A percentile compares a stretch with the other conserved stretches of the same genome.
Evolutionary conservation across 2,113 vertebrate species (phyloP).

Genomic region (Equus quagga): DNA sequence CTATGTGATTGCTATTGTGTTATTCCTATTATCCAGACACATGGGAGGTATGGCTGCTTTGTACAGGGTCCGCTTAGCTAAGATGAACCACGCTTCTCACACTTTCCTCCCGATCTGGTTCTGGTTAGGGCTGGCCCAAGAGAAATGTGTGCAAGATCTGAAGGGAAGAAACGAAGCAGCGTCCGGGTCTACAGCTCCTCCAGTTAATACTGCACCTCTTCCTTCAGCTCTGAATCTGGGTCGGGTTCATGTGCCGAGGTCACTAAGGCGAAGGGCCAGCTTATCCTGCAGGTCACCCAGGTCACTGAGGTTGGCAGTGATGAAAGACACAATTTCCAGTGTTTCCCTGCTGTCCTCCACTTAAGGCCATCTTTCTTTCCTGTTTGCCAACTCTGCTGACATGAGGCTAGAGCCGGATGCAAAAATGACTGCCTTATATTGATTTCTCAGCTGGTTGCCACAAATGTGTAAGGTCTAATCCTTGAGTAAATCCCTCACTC

Average conservation of each 20-base stretch:
- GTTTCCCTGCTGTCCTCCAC: not conserved
- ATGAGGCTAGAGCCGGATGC: not conserved
- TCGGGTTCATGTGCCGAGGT: not conserved
- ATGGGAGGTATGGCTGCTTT: not conserved
- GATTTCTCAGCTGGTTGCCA: not conserved
- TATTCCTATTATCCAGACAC: not conserved
- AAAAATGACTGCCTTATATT: not conserved
- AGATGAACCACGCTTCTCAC: not conserved
- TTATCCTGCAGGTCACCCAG: not conserved
- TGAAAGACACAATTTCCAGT: not conserved
- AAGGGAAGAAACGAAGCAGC: not conserved
- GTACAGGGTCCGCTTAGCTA: not conserved
- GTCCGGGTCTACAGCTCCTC: not conserved
- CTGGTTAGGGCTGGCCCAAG: not conserved
- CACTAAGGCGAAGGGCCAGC: not conserved
- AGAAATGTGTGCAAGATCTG: not conserved
- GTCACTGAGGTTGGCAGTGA: not conserved
- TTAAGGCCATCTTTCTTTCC: not conserved
- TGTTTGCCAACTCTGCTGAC: not conserved
- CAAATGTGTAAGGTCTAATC: not conserved
- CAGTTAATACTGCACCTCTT: not conserved
- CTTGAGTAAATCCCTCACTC: not conserved
- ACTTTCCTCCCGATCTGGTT: not conserved
- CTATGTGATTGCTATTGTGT: not conserved
- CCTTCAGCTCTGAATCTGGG: not conserved